A percentile compares a stretch with the other conserved stretches of the same genome.
Conservation (phyloP, 2,113 vertebrate species). For the Myrmecophaga tridactyla region DNA sequence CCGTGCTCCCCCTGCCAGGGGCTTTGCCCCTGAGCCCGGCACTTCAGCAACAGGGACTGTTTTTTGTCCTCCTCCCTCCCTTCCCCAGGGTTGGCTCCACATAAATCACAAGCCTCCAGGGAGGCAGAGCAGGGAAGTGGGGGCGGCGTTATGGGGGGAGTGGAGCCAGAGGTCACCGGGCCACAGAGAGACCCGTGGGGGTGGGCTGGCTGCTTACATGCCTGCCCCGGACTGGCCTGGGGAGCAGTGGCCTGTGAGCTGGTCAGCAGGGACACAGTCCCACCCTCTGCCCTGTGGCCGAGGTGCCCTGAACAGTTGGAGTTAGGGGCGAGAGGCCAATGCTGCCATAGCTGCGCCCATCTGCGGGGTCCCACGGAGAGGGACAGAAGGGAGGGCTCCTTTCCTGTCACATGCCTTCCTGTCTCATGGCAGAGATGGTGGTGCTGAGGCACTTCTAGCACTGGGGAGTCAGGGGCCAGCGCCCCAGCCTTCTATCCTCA, state of each 20-base stretch:
- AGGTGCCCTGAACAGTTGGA: neutral
- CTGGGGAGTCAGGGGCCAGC: slow-evolving; percentile 5
- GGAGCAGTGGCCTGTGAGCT: neutral
- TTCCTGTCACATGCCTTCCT: slow-evolving; percentile 66
- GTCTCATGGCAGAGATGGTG: slow-evolving; percentile 34
- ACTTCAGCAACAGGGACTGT: slow-evolving; percentile 50
- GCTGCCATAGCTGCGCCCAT: slow-evolving; percentile 14
- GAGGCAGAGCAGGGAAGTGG: slow-evolving; percentile 27
- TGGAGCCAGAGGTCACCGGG: slow-evolving; percentile 3
- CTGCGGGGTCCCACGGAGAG: neutral
- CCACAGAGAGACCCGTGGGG: neutral
- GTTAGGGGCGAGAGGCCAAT: neutral
- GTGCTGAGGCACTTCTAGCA: neutral
- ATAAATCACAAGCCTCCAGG: slow-evolving; percentile 62
- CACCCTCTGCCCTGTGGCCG: neutral
- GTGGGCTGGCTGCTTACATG: neutral
- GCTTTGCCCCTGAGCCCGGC: neutral
- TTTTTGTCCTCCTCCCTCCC: slow-evolving; percentile 45
- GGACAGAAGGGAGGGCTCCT: neutral
- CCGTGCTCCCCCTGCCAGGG: neutral
- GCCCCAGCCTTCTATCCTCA: slow-evolving; percentile 27
- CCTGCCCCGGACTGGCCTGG: neutral
- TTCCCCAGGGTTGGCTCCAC: slow-evolving; percentile 37
- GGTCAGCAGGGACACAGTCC: neutral
- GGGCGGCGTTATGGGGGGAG: slow-evolving; percentile 31